A percentile compares a stretch with the other conserved stretches of the same genome.
phyloP scores from a whole-genome alignment of 2,797 vertebrate genomes.

The Diceros bicornis region DNA sequence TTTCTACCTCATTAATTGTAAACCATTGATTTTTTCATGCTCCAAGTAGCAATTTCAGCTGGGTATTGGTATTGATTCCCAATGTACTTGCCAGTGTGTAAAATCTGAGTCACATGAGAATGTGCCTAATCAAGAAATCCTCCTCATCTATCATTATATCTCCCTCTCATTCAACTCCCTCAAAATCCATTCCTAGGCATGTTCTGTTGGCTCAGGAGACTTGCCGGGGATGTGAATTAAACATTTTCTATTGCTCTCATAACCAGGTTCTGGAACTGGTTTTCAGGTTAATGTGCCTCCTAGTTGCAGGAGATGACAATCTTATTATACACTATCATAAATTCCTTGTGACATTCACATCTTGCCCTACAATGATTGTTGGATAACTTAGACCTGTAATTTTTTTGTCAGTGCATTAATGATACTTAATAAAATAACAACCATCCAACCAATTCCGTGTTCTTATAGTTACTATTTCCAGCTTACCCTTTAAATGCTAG shows the following conservation, averaged over 20 bases:
- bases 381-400: background rate
- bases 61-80: background rate
- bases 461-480: background rate
- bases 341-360: background rate
- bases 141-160: background rate
- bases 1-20: conserved; percentile 8
- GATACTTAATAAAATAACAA: background rate
- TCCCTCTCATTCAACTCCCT: background rate
- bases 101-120: background rate
- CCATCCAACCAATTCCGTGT: background rate
- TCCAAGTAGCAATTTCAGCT: background rate
- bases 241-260: background rate
- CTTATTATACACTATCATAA: background rate
- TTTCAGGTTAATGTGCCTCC: background rate
- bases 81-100: background rate
- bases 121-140: background rate
- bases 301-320: background rate
- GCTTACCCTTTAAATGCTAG: background rate
- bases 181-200: background rate
- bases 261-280: too few relatives aligned
- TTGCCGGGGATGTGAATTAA: background rate
- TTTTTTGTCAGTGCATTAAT: background rate
- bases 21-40: background rate
- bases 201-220: background rate
- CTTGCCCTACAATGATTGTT: background rate